phyloP scores from a whole-genome alignment of 2,888 invertebrate genomes.

The Acleris sparsana region DNA sequence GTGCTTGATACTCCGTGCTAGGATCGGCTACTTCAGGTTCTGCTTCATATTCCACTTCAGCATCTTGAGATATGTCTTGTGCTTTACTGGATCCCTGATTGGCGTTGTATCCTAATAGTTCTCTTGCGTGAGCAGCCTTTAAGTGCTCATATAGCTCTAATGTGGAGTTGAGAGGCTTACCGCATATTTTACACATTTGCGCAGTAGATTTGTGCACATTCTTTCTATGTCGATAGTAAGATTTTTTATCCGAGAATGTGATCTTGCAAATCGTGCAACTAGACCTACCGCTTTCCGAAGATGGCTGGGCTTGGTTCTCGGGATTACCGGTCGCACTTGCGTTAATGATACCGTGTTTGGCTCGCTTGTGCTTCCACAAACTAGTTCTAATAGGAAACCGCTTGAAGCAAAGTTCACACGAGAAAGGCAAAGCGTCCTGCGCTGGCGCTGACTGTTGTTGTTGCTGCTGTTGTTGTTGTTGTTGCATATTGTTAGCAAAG shows the following conservation, averaged over 20 bases:
- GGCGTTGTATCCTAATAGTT: conserved; percentile 77
- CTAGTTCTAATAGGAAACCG: conserved; percentile 75
- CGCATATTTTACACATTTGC: conserved; percentile 86
- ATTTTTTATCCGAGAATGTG: conserved; percentile 84
- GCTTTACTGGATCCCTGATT: conserved; percentile 69
- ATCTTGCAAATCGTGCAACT: conserved; percentile 85
- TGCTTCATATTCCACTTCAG: conserved; percentile 68
- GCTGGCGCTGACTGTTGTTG: conserved; percentile 46
- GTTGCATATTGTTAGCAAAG: conserved; percentile 59
- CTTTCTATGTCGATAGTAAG: conserved; percentile 84
- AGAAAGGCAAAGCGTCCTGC: conserved; percentile 61
- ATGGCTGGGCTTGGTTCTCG: conserved; percentile 49
- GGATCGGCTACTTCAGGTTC: conserved; percentile 68
- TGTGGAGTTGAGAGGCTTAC: conserved; percentile 85
- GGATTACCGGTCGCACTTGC: conserved; percentile 52
- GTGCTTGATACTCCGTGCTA: conserved; percentile 74
- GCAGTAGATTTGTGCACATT: conserved; percentile 79
- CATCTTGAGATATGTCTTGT: conserved; percentile 60
- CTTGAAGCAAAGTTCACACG: conserved; percentile 77
- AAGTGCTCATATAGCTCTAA: conserved; percentile 85
- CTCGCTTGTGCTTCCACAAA: conserved; percentile 79
- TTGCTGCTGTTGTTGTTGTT: conserved; percentile 37
- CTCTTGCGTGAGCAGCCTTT: conserved; percentile 83
- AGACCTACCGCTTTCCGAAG: conserved; percentile 66
- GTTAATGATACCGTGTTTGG: conserved; percentile 77